These are phyloP conservation scores for Catostylus mosaicus DNA, from an alignment of 30 jellyfish, hydroid and myxozoan genomes.

Conservation along the genomic window DNA sequence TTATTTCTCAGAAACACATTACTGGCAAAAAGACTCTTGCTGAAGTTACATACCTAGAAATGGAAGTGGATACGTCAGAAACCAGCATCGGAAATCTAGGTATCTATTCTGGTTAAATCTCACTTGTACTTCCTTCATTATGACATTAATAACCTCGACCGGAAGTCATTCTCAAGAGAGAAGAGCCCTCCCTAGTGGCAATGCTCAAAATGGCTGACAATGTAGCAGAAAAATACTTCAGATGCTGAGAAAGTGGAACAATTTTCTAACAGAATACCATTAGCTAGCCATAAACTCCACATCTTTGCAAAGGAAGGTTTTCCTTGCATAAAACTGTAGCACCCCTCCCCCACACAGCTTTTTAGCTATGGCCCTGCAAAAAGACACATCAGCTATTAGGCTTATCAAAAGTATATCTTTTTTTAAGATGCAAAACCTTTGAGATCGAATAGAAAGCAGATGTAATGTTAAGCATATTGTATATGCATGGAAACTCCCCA, in stretches of 20 bases:
- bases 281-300: neutral
- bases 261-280: neutral
- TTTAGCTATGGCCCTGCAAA: too few species aligned
- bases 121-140: neutral
- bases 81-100: constrained; percentile 97
- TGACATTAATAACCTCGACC: neutral
- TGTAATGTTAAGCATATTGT: too few species aligned
- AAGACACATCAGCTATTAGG: too few species aligned
- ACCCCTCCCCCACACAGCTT: too few species aligned
- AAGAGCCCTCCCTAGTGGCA: neutral
- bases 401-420: too few species aligned
- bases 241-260: neutral
- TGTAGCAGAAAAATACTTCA: neutral
- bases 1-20: constrained; percentile 48
- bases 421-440: too few species aligned
- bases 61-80: constrained; percentile 85
- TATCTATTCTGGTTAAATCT: neutral
- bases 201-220: neutral
- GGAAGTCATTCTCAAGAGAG: neutral
- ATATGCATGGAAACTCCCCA: too few species aligned
- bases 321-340: too few species aligned
- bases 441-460: too few species aligned
- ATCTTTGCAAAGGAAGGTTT: too few species aligned
- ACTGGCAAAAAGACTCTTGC: constrained; percentile 70
- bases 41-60: constrained; percentile 54